Percentiles rank a stretch among this genome's conserved stretches.
Evolutionary conservation across 2,797 vertebrate genomes (phyloP).

Genomic region (Esox lucius): DNA sequence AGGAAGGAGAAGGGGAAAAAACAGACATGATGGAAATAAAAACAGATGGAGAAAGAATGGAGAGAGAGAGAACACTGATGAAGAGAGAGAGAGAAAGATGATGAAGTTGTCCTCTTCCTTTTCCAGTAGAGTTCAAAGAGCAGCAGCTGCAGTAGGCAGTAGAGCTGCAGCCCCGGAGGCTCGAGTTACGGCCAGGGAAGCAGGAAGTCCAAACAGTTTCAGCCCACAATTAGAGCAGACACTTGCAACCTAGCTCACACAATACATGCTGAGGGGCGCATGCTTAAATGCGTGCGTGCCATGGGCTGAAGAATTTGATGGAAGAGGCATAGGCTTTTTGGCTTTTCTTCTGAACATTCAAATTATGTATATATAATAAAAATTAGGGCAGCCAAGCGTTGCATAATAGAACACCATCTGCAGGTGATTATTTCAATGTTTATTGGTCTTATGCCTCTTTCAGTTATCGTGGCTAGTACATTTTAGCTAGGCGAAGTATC

Average conservation of each 20-base stretch:
- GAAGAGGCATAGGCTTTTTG: background rate
- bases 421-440: constrained; percentile 37
- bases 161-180: background rate
- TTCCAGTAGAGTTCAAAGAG: constrained; percentile 6
- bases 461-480: constrained; percentile 31
- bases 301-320: background rate
- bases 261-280: constrained; percentile 2
- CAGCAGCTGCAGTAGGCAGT: constrained; percentile 7
- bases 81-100: background rate
- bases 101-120: background rate
- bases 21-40: background rate
- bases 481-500: constrained; percentile 18
- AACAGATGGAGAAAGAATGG: background rate
- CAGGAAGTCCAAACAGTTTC: constrained; percentile 25
- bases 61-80: background rate
- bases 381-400: background rate
- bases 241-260: constrained; percentile 7
- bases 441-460: constrained; percentile 29
- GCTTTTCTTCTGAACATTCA: constrained; percentile 14
- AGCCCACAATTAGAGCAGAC: constrained; percentile 22
- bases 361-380: background rate
- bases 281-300: constrained; percentile 8
- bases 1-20: too few relatives aligned
- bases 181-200: constrained; percentile 16
- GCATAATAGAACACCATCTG: constrained; percentile 33